Percentiles rank a stretch among this genome's conserved stretches.
These are phyloP conservation scores for Trichomalopsis sarcophagae DNA, from an alignment of 1,140 invertebrate species.

Conservation along the genomic window DNA sequence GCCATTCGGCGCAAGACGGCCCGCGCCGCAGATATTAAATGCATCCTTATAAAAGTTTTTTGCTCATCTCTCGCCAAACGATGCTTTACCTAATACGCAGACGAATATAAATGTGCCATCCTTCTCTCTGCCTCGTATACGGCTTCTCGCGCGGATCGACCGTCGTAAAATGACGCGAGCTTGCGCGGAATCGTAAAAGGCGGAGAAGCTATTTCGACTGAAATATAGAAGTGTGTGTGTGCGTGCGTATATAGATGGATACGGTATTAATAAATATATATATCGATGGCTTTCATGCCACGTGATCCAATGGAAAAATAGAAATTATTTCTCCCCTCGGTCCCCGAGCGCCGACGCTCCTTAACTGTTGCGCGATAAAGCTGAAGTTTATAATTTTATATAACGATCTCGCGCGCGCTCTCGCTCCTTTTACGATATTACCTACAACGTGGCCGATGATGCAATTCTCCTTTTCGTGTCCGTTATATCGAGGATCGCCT, in stretches of 20 bases:
- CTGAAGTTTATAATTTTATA: not conserved
- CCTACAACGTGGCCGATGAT: too few species aligned
- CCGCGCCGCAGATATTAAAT: not conserved
- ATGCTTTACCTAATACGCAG: not conserved
- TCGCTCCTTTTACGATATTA: too few species aligned
- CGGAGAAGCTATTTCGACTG: slow-evolving; percentile 32
- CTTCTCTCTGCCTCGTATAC: not conserved
- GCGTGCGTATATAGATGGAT: not conserved
- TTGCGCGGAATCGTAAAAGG: slow-evolving; percentile 43
- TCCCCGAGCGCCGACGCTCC: too few species aligned
- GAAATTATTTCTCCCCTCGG: not conserved
- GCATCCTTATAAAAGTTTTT: slow-evolving; percentile 18
- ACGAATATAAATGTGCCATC: not conserved
- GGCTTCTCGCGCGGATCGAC: not conserved
- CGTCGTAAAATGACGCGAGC: slow-evolving; percentile 9
- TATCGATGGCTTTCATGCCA: not conserved
- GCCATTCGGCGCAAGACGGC: not conserved
- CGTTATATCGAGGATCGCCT: too few species aligned
- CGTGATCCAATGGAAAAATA: not conserved
- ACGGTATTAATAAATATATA: slow-evolving; percentile 7
- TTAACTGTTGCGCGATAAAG: too few species aligned
- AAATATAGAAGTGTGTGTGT: slow-evolving; percentile 27
- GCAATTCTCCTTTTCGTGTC: too few species aligned
- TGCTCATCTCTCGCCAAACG: not conserved
- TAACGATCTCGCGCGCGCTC: too few species aligned